Conservation (phyloP, 2,113 vertebrate genomes). For the Steatornis caripensis region DNA sequence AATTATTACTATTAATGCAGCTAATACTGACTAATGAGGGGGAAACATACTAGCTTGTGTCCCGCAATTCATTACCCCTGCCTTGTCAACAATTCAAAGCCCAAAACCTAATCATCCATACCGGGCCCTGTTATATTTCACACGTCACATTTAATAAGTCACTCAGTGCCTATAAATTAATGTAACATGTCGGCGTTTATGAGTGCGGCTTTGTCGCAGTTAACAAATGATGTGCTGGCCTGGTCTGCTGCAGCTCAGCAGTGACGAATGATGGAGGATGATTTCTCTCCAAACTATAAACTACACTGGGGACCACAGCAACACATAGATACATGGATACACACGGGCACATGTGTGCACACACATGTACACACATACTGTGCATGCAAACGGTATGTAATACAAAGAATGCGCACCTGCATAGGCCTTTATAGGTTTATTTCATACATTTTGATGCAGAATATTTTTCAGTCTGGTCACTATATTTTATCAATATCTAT, state of each 20-base stretch:
- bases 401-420: not conserved
- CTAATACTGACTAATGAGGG: constrained; percentile 89
- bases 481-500: not conserved
- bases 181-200: constrained; percentile 85
- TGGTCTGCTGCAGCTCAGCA: constrained; percentile 72
- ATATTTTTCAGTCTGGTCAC: not conserved
- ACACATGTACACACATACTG: not conserved
- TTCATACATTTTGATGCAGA: not conserved
- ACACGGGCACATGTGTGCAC: not conserved
- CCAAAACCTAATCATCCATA: constrained; percentile 86
- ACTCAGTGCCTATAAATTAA: constrained; percentile 88
- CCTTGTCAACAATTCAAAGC: constrained; percentile 87
- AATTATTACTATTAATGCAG: constrained; percentile 89
- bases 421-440: not conserved
- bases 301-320: constrained; percentile 46
- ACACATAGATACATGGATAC: not conserved
- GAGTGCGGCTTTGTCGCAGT: constrained; percentile 78
- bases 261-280: constrained; percentile 76
- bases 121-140: constrained; percentile 82
- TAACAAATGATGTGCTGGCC: constrained; percentile 84
- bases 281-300: constrained; percentile 75
- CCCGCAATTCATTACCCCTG: constrained; percentile 85
- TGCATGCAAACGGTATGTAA: not conserved
- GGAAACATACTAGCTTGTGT: constrained; percentile 76
- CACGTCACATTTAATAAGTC: constrained; percentile 89